phyloP scores from a whole-genome alignment of 2,797 vertebrate species.

The Pipistrellus nathusii region DNA sequence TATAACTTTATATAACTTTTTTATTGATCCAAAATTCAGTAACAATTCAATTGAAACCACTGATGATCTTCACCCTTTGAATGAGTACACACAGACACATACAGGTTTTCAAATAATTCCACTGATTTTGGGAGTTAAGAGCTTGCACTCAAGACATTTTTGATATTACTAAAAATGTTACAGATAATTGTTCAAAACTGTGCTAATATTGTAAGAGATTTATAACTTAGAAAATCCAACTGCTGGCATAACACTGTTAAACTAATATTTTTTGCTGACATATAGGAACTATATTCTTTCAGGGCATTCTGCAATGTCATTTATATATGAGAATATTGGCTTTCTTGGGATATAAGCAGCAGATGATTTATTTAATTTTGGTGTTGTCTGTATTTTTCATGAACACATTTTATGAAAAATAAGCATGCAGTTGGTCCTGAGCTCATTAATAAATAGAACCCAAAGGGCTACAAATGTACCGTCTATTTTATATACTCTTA shows the following conservation, averaged over 20 bases:
- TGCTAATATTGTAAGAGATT: slow-evolving; percentile 37
- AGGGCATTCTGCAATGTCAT: not conserved
- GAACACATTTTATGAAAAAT: slow-evolving; percentile 61
- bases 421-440: slow-evolving; percentile 51
- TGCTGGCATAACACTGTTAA: slow-evolving; percentile 24
- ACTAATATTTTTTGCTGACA: slow-evolving; percentile 66
- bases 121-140: not conserved
- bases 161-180: not conserved
- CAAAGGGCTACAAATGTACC: slow-evolving; percentile 56
- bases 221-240: slow-evolving; percentile 57
- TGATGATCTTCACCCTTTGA: not conserved
- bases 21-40: not conserved
- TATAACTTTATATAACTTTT: not conserved
- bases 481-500: slow-evolving; percentile 8
- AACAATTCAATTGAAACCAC: not conserved
- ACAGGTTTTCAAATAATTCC: not conserved
- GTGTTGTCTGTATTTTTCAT: slow-evolving; percentile 58
- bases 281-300: slow-evolving; percentile 9
- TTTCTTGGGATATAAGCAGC: slow-evolving; percentile 66
- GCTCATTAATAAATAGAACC: slow-evolving; percentile 70
- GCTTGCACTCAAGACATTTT: not conserved
- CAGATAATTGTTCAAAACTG: slow-evolving; percentile 40
- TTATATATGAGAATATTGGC: slow-evolving; percentile 60
- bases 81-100: not conserved
- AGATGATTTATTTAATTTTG: slow-evolving; percentile 68